These are phyloP conservation scores for Pungitius pungitius DNA, from an alignment of 2,113 vertebrate genomes.

Conservation along the genomic window DNA sequence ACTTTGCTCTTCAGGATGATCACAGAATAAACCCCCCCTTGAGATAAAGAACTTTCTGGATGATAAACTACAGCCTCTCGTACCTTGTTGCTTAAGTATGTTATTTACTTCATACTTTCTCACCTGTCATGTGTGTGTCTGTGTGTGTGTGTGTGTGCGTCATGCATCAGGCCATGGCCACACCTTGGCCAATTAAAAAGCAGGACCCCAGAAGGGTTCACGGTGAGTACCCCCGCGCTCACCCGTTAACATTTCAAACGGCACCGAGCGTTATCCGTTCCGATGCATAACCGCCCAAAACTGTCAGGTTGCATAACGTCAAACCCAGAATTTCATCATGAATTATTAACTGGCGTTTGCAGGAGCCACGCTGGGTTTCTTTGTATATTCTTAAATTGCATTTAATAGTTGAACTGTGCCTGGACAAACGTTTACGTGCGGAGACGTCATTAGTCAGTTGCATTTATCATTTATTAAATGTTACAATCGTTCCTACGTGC, in stretches of 20 bases:
- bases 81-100: no score
- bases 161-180: slow-evolving; percentile 16
- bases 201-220: slow-evolving; percentile 35
- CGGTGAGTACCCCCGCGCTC: slow-evolving; percentile 36
- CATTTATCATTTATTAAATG: neutral
- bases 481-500: no score
- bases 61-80: no score
- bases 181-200: slow-evolving; percentile 43
- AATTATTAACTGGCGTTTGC: slow-evolving; percentile 33
- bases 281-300: slow-evolving; percentile 43
- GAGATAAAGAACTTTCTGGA: no score
- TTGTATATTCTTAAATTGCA: slow-evolving; percentile 1
- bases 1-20: neutral
- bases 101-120: neutral
- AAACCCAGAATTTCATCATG: slow-evolving; percentile 19
- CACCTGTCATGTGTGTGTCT: neutral
- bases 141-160: neutral
- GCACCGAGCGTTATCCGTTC: slow-evolving; percentile 30
- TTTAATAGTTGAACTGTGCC: neutral
- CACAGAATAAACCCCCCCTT: no score
- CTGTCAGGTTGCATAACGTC: slow-evolving; percentile 40
- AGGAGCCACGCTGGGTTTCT: neutral
- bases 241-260: slow-evolving; percentile 58
- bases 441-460: neutral
- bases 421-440: neutral